These are phyloP conservation scores for Tangachromis dhanisi DNA, from an alignment of 2,113 vertebrate genomes.

Conservation along the genomic window DNA sequence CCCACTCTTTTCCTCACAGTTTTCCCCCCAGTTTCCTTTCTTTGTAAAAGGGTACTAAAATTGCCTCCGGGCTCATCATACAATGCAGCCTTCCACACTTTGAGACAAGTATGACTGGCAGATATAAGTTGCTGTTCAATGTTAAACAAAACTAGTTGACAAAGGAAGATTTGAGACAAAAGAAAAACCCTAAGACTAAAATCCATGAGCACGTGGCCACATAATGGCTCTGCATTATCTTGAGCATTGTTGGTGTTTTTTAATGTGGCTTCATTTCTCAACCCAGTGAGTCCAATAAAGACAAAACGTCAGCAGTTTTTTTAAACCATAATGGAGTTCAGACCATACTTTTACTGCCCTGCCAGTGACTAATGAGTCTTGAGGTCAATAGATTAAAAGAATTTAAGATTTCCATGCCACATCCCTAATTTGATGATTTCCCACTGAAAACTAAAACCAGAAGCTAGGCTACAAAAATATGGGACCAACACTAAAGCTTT, in stretches of 20 bases:
- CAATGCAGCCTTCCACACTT: constrained; percentile 22
- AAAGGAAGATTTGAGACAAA: not conserved
- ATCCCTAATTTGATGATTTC: constrained; percentile 24
- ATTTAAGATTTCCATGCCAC: not conserved
- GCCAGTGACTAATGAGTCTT: not conserved
- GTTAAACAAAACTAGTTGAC: not conserved
- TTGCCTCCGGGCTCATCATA: not conserved
- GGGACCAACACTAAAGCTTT: not conserved
- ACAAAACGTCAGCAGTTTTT: constrained; percentile 54
- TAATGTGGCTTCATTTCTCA: constrained; percentile 52
- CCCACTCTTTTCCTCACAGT: constrained; percentile 17
- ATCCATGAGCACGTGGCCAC: not conserved
- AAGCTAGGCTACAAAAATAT: not conserved
- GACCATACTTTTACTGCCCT: constrained; percentile 16
- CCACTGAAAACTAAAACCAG: not conserved
- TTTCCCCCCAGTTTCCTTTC: not conserved
- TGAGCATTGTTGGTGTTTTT: constrained; percentile 21
- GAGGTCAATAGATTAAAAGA: constrained; percentile 6
- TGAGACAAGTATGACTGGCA: constrained; percentile 1
- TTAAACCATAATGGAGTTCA: constrained; percentile 39
- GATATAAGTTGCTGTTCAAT: not conserved
- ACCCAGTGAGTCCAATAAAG: constrained; percentile 27
- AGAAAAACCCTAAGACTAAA: not conserved
- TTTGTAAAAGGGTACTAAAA: constrained; percentile 1
- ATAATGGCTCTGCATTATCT: constrained; percentile 41